Evolutionary conservation across 2,797 vertebrate species (phyloP).

Genomic region (Limnodromus scolopaceus): DNA sequence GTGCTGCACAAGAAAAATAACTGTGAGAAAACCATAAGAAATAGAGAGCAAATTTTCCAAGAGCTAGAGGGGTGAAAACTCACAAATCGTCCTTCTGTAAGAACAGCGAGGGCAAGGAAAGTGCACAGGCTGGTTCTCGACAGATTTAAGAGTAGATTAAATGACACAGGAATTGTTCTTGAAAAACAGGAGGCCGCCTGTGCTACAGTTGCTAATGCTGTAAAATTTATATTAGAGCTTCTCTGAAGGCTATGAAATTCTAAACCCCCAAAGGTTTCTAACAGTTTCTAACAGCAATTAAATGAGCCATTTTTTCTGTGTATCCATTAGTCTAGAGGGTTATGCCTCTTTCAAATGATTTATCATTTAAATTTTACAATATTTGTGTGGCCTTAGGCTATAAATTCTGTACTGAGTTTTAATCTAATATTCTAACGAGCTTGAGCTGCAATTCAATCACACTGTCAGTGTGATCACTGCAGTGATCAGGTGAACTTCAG

Average conservation of each 20-base stretch:
- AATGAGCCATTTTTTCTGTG: not conserved
- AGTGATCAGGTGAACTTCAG: not conserved
- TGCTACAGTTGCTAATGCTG: not conserved
- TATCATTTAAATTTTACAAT: constrained; percentile 26
- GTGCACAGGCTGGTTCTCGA: not conserved
- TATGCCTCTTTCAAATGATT: constrained; percentile 15
- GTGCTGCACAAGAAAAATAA: not conserved
- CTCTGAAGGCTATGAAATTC: not conserved
- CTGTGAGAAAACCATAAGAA: not conserved
- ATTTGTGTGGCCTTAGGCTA: not conserved
- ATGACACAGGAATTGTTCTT: not conserved
- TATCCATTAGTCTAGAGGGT: not conserved
- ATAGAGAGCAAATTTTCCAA: not conserved
- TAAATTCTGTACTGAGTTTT: not conserved
- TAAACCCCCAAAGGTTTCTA: not conserved
- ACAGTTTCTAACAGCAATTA: constrained; percentile 39
- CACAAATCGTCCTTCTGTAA: not conserved
- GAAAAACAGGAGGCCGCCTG: not conserved
- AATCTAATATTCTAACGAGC: not conserved
- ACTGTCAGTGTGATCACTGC: not conserved
- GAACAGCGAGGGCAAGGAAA: not conserved
- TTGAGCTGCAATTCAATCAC: not conserved
- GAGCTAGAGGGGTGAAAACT: not conserved
- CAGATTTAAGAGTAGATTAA: not conserved
- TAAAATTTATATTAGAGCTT: not conserved